Evolutionary conservation across 2,888 invertebrate genomes (phyloP).

Genomic region (Blomia tropicalis): DNA sequence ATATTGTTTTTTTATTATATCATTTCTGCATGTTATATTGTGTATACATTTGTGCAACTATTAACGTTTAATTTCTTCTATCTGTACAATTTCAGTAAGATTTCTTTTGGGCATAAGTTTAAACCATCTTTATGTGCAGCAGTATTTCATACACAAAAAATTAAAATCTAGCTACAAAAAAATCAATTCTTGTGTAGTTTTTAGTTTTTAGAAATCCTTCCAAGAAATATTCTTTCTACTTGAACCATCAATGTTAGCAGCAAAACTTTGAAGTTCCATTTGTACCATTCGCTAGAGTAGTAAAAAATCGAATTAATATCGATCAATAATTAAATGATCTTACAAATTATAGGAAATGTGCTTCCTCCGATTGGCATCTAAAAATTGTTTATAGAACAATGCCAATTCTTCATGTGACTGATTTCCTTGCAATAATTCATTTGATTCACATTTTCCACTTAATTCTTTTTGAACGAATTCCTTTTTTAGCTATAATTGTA

Average conservation of each 20-base stretch:
- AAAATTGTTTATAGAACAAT: conserved; percentile 23
- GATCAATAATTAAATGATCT: background rate
- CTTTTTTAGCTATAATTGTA: conserved; percentile 17
- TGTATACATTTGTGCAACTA: too few species aligned
- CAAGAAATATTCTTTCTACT: background rate
- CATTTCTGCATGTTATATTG: too few species aligned
- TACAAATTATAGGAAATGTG: conserved; percentile 24
- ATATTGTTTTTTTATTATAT: too few species aligned
- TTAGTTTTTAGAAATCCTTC: too few species aligned
- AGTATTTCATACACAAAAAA: too few species aligned
- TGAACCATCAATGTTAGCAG: background rate
- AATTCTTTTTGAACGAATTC: conserved; percentile 19
- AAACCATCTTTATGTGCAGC: too few species aligned
- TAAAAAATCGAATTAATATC: too few species aligned
- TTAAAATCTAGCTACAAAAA: too few species aligned
- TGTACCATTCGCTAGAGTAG: conserved; percentile 15
- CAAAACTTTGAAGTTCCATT: background rate
- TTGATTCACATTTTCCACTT: background rate
- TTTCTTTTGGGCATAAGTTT: too few species aligned
- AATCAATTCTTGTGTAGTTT: too few species aligned
- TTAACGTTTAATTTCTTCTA: too few species aligned
- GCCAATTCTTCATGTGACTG: conserved; percentile 24
- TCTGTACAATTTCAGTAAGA: too few species aligned
- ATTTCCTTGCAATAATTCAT: background rate
- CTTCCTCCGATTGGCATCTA: conserved; percentile 20